These are phyloP conservation scores for Indicator indicator DNA, from an alignment of 2,113 vertebrate genomes.

Conservation along the genomic window DNA sequence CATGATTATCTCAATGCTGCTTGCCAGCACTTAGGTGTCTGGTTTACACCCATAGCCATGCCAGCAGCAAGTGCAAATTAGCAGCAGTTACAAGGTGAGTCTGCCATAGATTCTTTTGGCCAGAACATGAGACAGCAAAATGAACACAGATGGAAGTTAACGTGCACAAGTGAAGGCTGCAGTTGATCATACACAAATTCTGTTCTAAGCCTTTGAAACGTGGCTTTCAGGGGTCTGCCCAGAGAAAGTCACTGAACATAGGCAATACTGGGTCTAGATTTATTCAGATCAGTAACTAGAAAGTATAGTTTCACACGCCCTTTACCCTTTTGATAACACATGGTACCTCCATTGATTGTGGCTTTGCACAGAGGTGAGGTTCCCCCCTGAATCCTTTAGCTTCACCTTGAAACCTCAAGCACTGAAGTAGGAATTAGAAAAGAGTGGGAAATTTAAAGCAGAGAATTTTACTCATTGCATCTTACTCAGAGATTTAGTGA, in stretches of 20 bases:
- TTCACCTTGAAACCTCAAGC: neutral
- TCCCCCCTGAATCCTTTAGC: neutral
- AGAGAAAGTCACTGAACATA: neutral
- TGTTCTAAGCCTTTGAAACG: neutral
- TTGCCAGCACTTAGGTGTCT: neutral
- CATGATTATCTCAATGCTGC: neutral
- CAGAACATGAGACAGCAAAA: neutral
- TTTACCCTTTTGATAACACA: neutral
- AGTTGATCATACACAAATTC: neutral
- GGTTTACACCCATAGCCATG: neutral
- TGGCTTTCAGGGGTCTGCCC: neutral
- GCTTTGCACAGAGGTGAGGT: neutral
- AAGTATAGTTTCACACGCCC: neutral
- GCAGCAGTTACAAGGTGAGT: neutral
- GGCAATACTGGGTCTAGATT: neutral
- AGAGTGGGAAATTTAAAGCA: neutral
- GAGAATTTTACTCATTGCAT: neutral
- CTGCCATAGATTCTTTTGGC: neutral
- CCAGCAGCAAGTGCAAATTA: constrained; percentile 11
- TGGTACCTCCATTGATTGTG: neutral
- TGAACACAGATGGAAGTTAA: neutral
- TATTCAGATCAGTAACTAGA: neutral
- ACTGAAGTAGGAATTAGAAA: neutral
- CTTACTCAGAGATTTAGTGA: neutral
- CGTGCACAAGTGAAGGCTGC: neutral